phyloP scores from a whole-genome alignment of 2,113 vertebrate species.

The Jacana jacana region DNA sequence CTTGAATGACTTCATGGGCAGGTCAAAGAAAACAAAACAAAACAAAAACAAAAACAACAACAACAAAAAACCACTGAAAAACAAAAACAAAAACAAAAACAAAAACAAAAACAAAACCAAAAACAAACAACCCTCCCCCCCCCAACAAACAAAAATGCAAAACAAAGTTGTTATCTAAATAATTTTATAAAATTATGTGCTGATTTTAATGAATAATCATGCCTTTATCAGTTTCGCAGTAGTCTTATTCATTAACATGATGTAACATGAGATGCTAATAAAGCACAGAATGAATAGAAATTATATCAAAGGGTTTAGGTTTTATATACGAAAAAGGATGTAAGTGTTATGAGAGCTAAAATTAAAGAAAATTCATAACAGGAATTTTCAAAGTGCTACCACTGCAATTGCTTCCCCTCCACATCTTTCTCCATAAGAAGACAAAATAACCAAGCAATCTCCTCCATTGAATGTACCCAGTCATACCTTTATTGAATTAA shows the following conservation, averaged over 20 bases:
- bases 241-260: not conserved
- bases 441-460: not conserved
- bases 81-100: too few relatives aligned
- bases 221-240: not conserved
- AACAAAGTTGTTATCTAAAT: not conserved
- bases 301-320: accelerated
- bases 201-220: not conserved
- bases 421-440: not conserved
- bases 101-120: too few relatives aligned
- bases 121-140: too few relatives aligned
- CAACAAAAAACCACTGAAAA: too few relatives aligned
- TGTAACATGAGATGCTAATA: not conserved
- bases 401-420: not conserved
- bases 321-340: not conserved
- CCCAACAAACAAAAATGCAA: too few relatives aligned
- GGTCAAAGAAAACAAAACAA: not conserved
- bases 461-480: not conserved
- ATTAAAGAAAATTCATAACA: not conserved
- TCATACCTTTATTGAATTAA: constrained; percentile 44
- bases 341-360: not conserved
- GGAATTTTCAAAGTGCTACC: not conserved
- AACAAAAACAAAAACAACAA: too few relatives aligned
- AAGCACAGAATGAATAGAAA: not conserved
- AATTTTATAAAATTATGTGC: not conserved
- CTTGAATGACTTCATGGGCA: not conserved